Base-by-base conservation (phyloP, 2,888 invertebrate genomes). In the Pristionchus mayeri region DNA sequence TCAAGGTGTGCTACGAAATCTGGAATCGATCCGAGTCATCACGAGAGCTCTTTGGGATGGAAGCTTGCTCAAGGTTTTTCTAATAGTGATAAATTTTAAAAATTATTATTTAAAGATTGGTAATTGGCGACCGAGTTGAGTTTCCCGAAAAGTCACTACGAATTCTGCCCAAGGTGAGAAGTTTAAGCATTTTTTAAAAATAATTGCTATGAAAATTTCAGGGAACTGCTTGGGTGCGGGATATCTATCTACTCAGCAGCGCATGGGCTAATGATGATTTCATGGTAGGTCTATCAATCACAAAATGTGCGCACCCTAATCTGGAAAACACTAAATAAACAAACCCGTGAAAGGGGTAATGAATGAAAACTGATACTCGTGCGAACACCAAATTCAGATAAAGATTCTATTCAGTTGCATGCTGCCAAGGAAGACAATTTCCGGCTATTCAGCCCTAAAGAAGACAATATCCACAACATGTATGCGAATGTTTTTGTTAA, bases 391-490 rank as follows among this genome's bases (percentile, higher is more conserved):
- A n/a, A n/a, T n/a, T n/a, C n/a, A n/a, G n/a, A n/a, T n/a, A n/a
- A n/a, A n/a, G n/a, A n/a, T n/a, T n/a, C n/a, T n/a, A n/a, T n/a
- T n/a, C n/a, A 67, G 67, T 40, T 76, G 16, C 76, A 76, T 13
- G 76, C 48, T 24, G 48, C 76, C 11, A 76, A 76, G 48, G 76
- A 76, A n/a, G 76, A 44, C 2, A 76, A 76, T n/a, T 76, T 76
- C 48, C 76, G 76, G 3, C 0, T 11, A 0, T 76, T 13, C 30
- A 16, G 16, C 16, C 3, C 44, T 6, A 37, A 76, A 18, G 0
- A 16, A 1, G 76, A 76, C 30, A 37, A 76, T 24, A n/a, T 37
- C 27, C 16, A 6, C 27, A 76, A 48, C 0, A 76, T 13, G 76
- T 76, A 18, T 24, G 71, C 0, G n/a, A n/a, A 6, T 2, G 13